Percentiles rank a stretch among this genome's conserved stretches.
These are phyloP conservation scores for pig (Sus scrofa) DNA, from an alignment of 2,113 vertebrate genomes.

Conservation along the genomic window DNA sequence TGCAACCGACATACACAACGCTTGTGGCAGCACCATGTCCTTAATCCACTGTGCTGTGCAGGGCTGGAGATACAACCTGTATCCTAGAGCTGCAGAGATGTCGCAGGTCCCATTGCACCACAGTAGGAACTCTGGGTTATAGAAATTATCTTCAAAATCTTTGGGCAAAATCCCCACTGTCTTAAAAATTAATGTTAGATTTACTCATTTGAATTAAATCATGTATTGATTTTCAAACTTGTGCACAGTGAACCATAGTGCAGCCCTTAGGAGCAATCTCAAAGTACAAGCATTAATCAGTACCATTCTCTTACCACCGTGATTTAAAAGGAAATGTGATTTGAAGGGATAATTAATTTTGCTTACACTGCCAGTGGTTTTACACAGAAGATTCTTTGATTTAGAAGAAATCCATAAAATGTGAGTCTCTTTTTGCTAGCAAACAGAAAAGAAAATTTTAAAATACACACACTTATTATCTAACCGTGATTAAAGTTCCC, in stretches of 20 bases:
- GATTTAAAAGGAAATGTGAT: neutral
- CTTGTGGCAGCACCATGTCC: no score
- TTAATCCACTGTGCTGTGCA: no score
- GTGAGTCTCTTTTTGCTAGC: neutral
- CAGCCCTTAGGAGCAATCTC: neutral
- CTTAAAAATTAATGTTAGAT: constrained; percentile 2
- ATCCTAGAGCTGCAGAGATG: no score
- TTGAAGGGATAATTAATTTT: constrained; percentile 44
- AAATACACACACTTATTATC: neutral
- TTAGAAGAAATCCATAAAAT: constrained; percentile 50
- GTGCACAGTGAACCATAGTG: neutral
- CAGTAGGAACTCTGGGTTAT: neutral
- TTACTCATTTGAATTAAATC: neutral
- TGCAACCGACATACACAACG: no score
- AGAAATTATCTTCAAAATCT: constrained; percentile 38
- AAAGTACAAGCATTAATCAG: neutral
- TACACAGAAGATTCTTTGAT: neutral
- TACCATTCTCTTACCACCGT: neutral
- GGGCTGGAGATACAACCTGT: no score
- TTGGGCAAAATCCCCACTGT: neutral
- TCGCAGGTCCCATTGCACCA: no score
- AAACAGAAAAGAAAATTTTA: constrained; percentile 23
- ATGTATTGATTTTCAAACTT: neutral
- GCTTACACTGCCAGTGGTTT: neutral
- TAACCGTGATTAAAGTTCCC: neutral